Evolutionary conservation across 2,113 vertebrate species (phyloP), one percentile per base, ranked within the genome.

Genomic region (Channa maculata): DNA sequence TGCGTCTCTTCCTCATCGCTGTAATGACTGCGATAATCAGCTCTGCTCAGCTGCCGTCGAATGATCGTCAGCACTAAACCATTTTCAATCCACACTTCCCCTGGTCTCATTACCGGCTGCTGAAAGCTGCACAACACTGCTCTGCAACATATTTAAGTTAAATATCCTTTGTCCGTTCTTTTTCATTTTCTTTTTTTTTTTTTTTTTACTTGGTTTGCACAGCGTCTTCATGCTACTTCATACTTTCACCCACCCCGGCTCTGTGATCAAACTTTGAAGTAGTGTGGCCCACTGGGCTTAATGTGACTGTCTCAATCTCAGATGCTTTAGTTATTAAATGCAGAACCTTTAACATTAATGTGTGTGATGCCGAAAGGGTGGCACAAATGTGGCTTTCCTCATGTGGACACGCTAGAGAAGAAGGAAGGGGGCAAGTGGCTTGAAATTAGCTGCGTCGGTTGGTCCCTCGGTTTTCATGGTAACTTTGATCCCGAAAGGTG

Each of bases 21-120:
- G 3, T 86, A 85, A 84, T 87, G 84, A 88, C 86, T 65, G 57
- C 71, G 77, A 78, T 80, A 78, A 89, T 89, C 85, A 84, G 69
- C 72, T 82, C 59, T 33, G 77, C 6, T 68, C 82, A 65, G 79
- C 67, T 54, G 71, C 73, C 83, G 74, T 86, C 76, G 49, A 79
- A 55, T 14, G 53, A 62, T 71, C 82, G 12, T 87, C 84, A 74
- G 71, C 73, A 53, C 59, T 55, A 46, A 84, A 71, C 46, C 83
- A 59, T 80, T 79, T 63, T 75, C 84, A 82, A 63, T 82, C 75
- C 82, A 69, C 65, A 61, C 71, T 67, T 49, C 77, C 71, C 71
- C 77, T 80, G 69, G 82, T 75, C 85, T 90, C 89, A 87, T 90
- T 91, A 91, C 79, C 36, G 74, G 70, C 78, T 14, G 75, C 82